Percentiles rank a stretch among this genome's conserved stretches.
These are phyloP conservation scores for Recurvirostra avosetta DNA, from an alignment of 2,113 vertebrate genomes.

Conservation along the genomic window DNA sequence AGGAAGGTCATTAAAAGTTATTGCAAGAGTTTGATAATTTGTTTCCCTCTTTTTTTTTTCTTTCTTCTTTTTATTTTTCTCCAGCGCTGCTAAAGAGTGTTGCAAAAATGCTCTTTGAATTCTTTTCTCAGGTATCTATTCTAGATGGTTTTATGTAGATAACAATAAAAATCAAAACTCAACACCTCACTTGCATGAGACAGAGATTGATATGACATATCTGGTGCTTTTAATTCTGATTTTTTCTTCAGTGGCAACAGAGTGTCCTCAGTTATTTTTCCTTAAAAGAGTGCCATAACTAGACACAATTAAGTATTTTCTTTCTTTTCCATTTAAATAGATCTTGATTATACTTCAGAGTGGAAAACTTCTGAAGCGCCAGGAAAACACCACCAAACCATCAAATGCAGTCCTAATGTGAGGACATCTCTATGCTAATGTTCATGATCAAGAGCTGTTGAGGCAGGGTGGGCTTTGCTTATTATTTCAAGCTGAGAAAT, in stretches of 20 bases:
- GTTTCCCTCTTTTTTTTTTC: rapidly evolving
- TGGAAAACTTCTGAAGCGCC: not conserved
- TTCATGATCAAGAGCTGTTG: not conserved
- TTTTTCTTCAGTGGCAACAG: not conserved
- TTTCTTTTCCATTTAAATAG: not conserved
- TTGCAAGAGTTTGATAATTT: not conserved
- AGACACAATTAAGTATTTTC: not conserved
- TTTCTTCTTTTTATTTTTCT: no score
- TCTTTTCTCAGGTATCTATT: not conserved
- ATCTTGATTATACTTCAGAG: not conserved
- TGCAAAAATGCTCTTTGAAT: not conserved
- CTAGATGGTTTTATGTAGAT: not conserved
- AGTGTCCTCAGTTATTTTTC: not conserved
- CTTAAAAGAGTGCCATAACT: not conserved
- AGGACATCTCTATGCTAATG: not conserved
- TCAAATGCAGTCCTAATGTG: not conserved
- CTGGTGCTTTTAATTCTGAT: not conserved
- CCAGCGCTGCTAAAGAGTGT: not conserved
- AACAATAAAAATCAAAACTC: not conserved
- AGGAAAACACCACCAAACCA: not conserved
- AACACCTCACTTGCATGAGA: not conserved
- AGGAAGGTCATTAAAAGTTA: not conserved
- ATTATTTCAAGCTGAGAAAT: not conserved
- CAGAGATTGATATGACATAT: not conserved
- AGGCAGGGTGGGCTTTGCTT: not conserved